Percentiles rank a stretch among this genome's conserved stretches.
Evolutionary conservation across 2,113 vertebrate genomes (phyloP).

Genomic region (Entelurus aequoreus): DNA sequence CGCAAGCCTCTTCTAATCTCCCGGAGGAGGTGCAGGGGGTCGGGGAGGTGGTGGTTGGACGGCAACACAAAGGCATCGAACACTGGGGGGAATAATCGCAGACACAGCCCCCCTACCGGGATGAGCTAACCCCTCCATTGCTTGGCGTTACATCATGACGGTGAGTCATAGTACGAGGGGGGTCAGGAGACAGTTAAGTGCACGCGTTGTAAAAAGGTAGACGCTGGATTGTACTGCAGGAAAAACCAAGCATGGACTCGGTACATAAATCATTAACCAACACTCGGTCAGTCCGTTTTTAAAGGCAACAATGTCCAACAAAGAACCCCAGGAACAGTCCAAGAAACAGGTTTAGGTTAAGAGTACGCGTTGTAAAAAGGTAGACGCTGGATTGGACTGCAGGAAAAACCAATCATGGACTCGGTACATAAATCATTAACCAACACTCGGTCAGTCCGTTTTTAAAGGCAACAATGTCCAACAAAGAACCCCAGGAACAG

Average conservation of each 20-base stretch:
- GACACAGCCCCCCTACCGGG: constrained; percentile 14
- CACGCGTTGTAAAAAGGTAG: constrained; percentile 2
- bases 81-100: constrained; percentile 52
- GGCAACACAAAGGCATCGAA: constrained; percentile 24
- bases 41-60: background rate
- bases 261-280: constrained; percentile 13
- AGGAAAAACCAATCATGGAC: too few species aligned
- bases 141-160: constrained; percentile 65
- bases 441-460: too few species aligned
- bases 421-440: too few species aligned
- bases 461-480: too few species aligned
- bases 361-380: too few species aligned
- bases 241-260: constrained; percentile 1
- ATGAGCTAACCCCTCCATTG: constrained; percentile 55
- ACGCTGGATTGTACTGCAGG: background rate
- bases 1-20: constrained; percentile 20
- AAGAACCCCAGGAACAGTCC: too few species aligned
- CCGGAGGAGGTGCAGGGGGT: constrained; percentile 3
- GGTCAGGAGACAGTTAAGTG: constrained; percentile 35
- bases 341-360: too few species aligned
- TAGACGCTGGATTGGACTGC: too few species aligned
- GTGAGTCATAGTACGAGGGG: constrained; percentile 57
- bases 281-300: constrained; percentile 4
- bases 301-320: background rate
- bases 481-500: too few species aligned